These are phyloP conservation scores for Phymastichus coffea DNA, from an alignment of 1,140 invertebrate species.

Conservation along the genomic window DNA sequence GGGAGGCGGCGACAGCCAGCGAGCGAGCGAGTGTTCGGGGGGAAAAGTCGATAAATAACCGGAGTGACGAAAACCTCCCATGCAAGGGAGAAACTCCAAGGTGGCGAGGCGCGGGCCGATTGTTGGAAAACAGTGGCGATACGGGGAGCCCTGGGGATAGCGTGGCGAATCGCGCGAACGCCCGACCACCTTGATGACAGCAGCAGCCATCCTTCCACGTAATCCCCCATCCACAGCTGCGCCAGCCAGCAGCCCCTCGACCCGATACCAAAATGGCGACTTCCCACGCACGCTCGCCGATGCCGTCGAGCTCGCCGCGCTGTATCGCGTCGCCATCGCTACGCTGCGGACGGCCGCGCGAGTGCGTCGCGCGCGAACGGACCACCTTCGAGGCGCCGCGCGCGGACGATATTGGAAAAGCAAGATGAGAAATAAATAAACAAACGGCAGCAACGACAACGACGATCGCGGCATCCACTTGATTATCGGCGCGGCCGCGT, in stretches of 20 bases:
- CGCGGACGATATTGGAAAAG: too few relatives aligned
- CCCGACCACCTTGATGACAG: conserved; percentile 21
- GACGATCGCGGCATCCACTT: too few relatives aligned
- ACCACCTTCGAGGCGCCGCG: too few relatives aligned
- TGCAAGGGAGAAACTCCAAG: not conserved
- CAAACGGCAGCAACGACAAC: too few relatives aligned
- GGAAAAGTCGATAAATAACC: conserved; percentile 14
- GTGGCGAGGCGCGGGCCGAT: conserved; percentile 18
- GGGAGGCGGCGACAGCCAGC: not conserved
- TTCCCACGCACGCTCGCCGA: too few relatives aligned
- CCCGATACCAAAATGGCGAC: too few relatives aligned
- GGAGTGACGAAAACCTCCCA: not conserved
- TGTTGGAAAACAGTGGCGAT: conserved; percentile 22
- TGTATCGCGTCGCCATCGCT: too few relatives aligned
- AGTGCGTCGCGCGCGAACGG: too few relatives aligned
- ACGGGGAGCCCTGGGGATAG: conserved; percentile 23
- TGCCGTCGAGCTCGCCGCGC: too few relatives aligned
- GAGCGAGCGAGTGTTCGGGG: not conserved
- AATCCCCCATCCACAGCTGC: not conserved
- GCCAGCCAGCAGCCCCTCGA: not conserved
- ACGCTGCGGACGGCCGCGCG: too few relatives aligned
- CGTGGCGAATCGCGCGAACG: conserved; percentile 34
- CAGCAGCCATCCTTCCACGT: conserved; percentile 18
- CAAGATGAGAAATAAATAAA: too few relatives aligned
- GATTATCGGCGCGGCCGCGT: too few relatives aligned